Conservation (phyloP, 1,140 invertebrate genomes). For the Matsumurasca onukii region DNA sequence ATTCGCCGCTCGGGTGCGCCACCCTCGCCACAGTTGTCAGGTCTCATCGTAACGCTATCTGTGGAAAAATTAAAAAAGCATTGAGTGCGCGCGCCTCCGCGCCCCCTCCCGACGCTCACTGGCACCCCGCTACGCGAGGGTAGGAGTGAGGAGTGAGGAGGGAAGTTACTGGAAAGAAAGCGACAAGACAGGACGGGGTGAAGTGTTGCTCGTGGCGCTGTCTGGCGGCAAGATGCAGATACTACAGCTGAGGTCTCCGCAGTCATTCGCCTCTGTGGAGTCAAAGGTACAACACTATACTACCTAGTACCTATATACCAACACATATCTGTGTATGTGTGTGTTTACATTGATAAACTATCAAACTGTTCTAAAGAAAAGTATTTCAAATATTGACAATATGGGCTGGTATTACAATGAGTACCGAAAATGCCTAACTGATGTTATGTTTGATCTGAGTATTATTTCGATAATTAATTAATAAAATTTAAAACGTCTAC, state of each 20-base stretch:
- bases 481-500: no score
- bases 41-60: conserved; percentile 27
- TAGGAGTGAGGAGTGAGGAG: conserved; percentile 10
- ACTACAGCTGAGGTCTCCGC: conserved; percentile 1
- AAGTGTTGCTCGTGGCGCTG: background rate
- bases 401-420: no score
- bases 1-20: background rate
- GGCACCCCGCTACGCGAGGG: conserved; percentile 1
- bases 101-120: conserved; percentile 3
- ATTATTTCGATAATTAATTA: no score
- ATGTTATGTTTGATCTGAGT: no score
- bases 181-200: background rate
- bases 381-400: no score
- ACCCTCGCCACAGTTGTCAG: background rate
- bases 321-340: no score
- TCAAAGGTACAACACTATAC: conserved; percentile 27
- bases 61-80: conserved; percentile 30
- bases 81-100: conserved; percentile 11
- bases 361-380: no score
- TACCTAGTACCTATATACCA: no score
- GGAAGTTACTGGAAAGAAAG: conserved; percentile 29
- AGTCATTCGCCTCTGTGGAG: background rate
- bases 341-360: no score
- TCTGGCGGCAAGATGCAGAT: conserved; percentile 26
- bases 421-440: no score